A percentile compares a stretch with the other conserved stretches of the same genome.
Evolutionary conservation across 2,888 invertebrate species (phyloP).

Genomic region (Himalopsyche tibetana): DNA sequence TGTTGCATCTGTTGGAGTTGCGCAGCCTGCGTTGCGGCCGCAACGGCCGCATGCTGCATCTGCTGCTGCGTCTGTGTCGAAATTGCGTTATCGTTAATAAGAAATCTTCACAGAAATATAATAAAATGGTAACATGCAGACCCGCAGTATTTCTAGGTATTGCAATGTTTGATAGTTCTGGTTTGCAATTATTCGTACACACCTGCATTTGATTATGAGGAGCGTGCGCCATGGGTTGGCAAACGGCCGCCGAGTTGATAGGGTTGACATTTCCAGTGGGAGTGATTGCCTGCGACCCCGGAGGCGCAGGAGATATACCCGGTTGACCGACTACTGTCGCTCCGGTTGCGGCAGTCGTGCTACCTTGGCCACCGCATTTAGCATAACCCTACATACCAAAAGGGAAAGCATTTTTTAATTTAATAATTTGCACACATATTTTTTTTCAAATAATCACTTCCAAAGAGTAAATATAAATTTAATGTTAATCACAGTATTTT

Average conservation of each 20-base stretch:
- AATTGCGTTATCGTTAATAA: background rate
- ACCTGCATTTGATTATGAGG: slow-evolving; percentile 63
- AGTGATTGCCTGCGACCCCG: slow-evolving; percentile 55
- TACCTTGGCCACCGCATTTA: slow-evolving; percentile 77
- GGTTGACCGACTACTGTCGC: slow-evolving; percentile 45
- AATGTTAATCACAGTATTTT: too few relatives aligned
- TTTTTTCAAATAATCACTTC: too few relatives aligned
- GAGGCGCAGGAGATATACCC: slow-evolving; percentile 58
- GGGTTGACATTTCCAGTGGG: slow-evolving; percentile 31
- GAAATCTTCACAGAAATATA: too few relatives aligned
- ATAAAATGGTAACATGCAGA: too few relatives aligned
- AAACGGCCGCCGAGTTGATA: slow-evolving; percentile 27
- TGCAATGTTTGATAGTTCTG: too few relatives aligned
- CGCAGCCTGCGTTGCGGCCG: slow-evolving; percentile 66
- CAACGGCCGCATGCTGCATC: slow-evolving; percentile 78
- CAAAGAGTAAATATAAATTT: too few relatives aligned
- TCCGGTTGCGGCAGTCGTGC: slow-evolving; percentile 66
- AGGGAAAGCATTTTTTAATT: background rate
- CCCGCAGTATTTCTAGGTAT: too few relatives aligned
- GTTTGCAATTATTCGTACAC: background rate
- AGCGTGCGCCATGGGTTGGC: slow-evolving; percentile 52
- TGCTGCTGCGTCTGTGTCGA: slow-evolving; percentile 67
- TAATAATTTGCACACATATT: too few relatives aligned
- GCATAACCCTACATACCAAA: slow-evolving; percentile 71
- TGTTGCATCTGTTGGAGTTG: slow-evolving; percentile 73